Conservation (phyloP, 2,888 invertebrate genomes). For the Apoderus coryli region DNA sequence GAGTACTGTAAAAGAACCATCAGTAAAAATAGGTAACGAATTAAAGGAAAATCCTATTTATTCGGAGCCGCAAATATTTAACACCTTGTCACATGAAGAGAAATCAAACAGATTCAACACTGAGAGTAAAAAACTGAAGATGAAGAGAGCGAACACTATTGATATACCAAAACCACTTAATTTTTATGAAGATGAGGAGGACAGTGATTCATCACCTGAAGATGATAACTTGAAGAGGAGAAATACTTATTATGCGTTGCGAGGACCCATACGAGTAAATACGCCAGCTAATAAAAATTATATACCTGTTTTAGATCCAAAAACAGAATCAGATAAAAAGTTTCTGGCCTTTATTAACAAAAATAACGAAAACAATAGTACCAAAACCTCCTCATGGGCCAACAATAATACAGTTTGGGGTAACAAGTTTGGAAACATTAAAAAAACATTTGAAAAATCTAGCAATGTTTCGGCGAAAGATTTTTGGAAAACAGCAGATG, state of each 20-base stretch:
- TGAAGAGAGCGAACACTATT: conserved; percentile 81
- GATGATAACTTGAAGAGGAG: conserved; percentile 26
- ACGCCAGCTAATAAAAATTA: conserved; percentile 31
- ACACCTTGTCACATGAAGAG: conserved; percentile 16
- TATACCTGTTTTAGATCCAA: conserved; percentile 54
- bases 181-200: conserved; percentile 36
- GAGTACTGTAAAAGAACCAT: conserved; percentile 20
- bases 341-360: conserved; percentile 72
- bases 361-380: conserved; percentile 39
- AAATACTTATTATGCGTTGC: conserved; percentile 35
- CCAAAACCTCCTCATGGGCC: conserved; percentile 23
- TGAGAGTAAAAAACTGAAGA: conserved; percentile 50
- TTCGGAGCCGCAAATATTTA: conserved; percentile 16
- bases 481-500: conserved; percentile 49
- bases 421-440: conserved; percentile 69
- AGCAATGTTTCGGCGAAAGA: conserved; percentile 39
- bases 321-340: conserved; percentile 74
- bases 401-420: conserved; percentile 48
- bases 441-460: conserved; percentile 58
- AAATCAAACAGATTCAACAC: conserved; percentile 35
- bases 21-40: too few relatives aligned
- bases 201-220: conserved; percentile 27
- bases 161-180: conserved; percentile 63
- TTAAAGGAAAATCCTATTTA: conserved; percentile 25
- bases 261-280: conserved; percentile 43